phyloP scores from a whole-genome alignment of 2,797 vertebrate species.

The Phrynocephalus forsythii region DNA sequence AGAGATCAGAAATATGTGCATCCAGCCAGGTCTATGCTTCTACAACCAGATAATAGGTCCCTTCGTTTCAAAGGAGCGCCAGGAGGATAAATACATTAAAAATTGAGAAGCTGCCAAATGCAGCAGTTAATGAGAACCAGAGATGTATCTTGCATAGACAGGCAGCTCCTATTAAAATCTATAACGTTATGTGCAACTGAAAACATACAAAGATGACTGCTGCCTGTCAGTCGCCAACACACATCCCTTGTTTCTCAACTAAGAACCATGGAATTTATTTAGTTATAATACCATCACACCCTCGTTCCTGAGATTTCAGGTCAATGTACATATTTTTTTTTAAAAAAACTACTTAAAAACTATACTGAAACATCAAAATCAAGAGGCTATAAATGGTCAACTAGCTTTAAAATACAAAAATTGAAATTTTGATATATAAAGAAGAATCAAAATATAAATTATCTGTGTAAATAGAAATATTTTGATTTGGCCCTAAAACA shows the following conservation, averaged over 20 bases:
- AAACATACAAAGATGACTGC: neutral
- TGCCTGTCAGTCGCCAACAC: neutral
- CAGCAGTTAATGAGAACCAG: slow-evolving; percentile 23
- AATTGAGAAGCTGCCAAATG: slow-evolving; percentile 30
- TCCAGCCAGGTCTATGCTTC: neutral
- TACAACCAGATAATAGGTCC: slow-evolving; percentile 9
- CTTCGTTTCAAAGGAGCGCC: slow-evolving; percentile 13
- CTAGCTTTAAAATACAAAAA: no score
- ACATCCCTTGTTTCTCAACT: neutral
- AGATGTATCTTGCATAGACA: neutral
- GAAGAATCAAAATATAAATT: neutral
- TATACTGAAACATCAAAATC: neutral
- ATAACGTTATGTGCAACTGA: slow-evolving; percentile 1
- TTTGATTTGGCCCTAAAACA: neutral
- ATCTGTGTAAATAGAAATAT: neutral
- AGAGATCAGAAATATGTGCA: neutral
- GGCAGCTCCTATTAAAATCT: slow-evolving; percentile 14
- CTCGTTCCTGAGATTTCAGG: neutral
- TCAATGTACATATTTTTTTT: neutral
- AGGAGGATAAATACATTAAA: slow-evolving; percentile 18
- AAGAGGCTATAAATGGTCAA: no score
- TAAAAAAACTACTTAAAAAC: neutral
- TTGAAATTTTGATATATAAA: no score
- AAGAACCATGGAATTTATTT: neutral
- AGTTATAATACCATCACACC: neutral